Evolutionary conservation across 2,113 vertebrate genomes (phyloP).

Genomic region (Vidua chalybeata): DNA sequence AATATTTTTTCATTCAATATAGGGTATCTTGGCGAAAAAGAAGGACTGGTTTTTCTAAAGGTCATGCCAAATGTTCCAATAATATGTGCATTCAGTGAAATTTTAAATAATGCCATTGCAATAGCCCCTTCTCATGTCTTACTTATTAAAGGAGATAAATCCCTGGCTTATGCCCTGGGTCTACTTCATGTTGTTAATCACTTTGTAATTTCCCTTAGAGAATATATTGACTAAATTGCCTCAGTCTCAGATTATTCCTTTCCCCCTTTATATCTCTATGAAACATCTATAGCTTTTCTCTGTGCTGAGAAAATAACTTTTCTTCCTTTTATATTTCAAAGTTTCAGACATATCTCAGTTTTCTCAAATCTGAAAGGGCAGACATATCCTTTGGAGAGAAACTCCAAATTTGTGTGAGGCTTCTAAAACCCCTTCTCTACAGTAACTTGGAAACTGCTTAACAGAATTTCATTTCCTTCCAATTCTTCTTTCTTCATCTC

Average conservation of each 20-base stretch:
- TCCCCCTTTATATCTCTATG: background rate
- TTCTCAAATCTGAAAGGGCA: slow-evolving; percentile 8
- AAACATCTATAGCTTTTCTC: background rate
- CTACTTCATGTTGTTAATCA: background rate
- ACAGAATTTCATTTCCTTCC: background rate
- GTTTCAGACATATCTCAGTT: background rate
- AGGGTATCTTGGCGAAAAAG: background rate
- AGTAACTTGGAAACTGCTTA: background rate
- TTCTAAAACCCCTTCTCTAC: background rate
- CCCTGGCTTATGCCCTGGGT: background rate
- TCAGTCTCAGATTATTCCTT: background rate
- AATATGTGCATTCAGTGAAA: background rate
- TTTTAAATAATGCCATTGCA: background rate
- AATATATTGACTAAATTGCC: background rate
- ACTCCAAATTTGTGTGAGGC: background rate
- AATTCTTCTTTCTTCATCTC: background rate
- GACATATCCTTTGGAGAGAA: background rate
- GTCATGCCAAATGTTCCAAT: background rate
- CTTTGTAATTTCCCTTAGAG: slow-evolving; percentile 10
- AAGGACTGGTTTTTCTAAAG: background rate
- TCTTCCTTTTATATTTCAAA: background rate
- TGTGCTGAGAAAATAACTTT: background rate
- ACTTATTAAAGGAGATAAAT: background rate
- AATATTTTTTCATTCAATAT: background rate
- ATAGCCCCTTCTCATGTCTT: background rate